A percentile compares a stretch with the other conserved stretches of the same genome.
phyloP scores from a whole-genome alignment of 2,113 vertebrate species.

The Alethe diademata region DNA sequence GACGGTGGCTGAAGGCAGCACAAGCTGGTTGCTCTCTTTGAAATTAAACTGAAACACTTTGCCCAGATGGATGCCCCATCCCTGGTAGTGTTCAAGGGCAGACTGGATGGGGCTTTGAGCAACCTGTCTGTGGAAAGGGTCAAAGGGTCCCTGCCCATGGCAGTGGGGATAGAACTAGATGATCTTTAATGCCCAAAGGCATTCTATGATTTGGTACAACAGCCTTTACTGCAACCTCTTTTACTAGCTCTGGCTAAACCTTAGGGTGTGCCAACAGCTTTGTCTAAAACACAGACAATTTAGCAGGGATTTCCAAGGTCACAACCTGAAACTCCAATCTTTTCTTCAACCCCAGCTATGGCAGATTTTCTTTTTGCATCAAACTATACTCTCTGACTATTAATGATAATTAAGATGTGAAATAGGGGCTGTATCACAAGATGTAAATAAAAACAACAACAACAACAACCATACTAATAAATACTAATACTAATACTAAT shows the following conservation, averaged over 20 bases:
- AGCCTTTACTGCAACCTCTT: not conserved
- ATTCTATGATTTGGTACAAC: not conserved
- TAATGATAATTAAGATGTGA: not conserved
- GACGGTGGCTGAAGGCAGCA: not conserved
- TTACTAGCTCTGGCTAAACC: not conserved
- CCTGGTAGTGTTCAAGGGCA: not conserved
- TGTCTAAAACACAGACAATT: not conserved
- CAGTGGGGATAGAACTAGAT: not conserved
- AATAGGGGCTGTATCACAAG: not conserved
- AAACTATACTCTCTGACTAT: not conserved
- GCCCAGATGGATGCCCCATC: not conserved
- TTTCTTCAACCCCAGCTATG: not conserved
- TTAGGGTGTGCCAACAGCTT: not conserved
- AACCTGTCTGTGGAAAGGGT: not conserved
- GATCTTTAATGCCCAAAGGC: not conserved
- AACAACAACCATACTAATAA: too few species aligned
- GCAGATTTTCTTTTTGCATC: not conserved
- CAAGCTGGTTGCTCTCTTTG: not conserved
- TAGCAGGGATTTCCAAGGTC: not conserved
- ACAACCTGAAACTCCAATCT: not conserved
- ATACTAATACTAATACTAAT: too few species aligned
- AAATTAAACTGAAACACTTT: not conserved
- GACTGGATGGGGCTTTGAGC: not conserved
- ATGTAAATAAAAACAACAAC: not conserved
- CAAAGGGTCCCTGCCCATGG: not conserved